Percentiles rank a stretch among this genome's conserved stretches.
Conservation (phyloP, 2,888 invertebrate genomes). For the Sphaerophoria rueppellii region DNA sequence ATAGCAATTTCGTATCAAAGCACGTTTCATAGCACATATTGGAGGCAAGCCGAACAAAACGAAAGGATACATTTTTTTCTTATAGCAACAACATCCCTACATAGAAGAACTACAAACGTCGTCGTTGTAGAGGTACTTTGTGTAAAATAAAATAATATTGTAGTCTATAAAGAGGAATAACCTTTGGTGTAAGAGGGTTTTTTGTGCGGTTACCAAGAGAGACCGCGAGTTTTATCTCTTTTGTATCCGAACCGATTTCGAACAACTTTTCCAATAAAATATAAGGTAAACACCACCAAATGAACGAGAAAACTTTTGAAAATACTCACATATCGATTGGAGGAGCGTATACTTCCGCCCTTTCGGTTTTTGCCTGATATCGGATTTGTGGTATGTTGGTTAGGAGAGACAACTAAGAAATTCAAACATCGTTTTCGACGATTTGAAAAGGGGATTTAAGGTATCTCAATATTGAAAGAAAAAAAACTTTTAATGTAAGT, state of each 20-base stretch:
- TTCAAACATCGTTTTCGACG: not conserved
- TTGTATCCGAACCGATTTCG: not conserved
- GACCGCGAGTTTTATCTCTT: not conserved
- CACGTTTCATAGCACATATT: constrained; percentile 64
- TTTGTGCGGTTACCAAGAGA: not conserved
- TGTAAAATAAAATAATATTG: not conserved
- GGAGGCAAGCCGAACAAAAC: constrained; percentile 53
- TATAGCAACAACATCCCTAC: not conserved
- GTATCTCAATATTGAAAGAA: not conserved
- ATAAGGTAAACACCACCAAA: not conserved
- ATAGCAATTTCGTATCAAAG: constrained; percentile 53
- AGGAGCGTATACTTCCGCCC: not conserved
- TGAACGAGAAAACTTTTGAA: constrained; percentile 12
- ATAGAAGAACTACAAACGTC: no score
- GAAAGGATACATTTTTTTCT: not conserved
- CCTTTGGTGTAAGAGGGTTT: constrained; percentile 21
- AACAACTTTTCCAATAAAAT: constrained; percentile 13
- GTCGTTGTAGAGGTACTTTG: not conserved
- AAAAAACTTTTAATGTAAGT: not conserved
- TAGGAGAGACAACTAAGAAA: constrained; percentile 20
- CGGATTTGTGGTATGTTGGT: no score
- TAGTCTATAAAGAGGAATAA: constrained; percentile 20
- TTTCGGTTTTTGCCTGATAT: not conserved
- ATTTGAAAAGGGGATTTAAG: no score
- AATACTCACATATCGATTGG: constrained; percentile 21